Base-by-base conservation (phyloP, 1,140 invertebrate species). In the Lethocerus indicus region DNA sequence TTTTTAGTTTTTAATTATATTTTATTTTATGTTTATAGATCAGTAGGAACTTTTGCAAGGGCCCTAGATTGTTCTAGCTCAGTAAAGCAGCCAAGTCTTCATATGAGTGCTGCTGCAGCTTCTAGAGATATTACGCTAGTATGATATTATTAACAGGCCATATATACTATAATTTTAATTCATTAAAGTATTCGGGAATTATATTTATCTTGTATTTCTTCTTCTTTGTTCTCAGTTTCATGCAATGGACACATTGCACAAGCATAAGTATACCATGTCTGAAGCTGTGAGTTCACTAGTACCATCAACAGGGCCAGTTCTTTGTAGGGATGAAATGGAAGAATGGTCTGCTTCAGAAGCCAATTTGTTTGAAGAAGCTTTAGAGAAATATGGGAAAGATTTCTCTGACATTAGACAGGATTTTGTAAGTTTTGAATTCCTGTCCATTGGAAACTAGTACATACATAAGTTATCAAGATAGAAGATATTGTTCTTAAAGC, bases 301-400 rank as follows among this genome's bases (percentile, higher is more conserved):
- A 59, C 94, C 95, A 27, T 79, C 82, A 45, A 87, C 87, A 55
- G 93, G 94, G 9, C 94, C 95, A 1, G 87, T 98, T 56, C 74
- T 99, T 28, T 98, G 93, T 71, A 74, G 92, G 54, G 96, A 99
- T 71, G 94, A 99, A 71, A 95, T 99, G 87, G 96, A 99, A 71
- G 95, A 98, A 68, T 99, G 95, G 96, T 96, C 92, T 54, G 90
- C 95, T 9, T 90, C 91, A 14, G 96, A 99, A 67, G 93, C 94
- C 18, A 98, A 95, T 71, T 75, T 99, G 26, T 99, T 99, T 68
- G 96, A 99, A 70, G 95, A 99, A 67, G 93, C 93, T 37, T 73
- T 90, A 54, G 94, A 98, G 65, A 98, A 98, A 72, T 98, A 97
- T 71, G 95, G 94, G 53, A 99, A 99, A 73, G 95, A 98, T 70